Evolutionary conservation across 2,888 invertebrate genomes (phyloP).

Genomic region (Thalpophila matura): DNA sequence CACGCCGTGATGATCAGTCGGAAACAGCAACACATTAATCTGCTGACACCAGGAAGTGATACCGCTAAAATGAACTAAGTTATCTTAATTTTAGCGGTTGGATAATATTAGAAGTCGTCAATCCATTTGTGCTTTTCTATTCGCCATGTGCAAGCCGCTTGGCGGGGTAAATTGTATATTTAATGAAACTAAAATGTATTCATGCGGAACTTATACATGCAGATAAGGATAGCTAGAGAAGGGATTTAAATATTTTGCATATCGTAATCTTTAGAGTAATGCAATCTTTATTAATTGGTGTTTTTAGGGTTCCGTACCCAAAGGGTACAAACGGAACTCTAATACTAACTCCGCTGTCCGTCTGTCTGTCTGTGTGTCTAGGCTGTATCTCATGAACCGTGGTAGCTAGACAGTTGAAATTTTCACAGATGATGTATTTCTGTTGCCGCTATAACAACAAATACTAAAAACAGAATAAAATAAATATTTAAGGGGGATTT

Average conservation of each 20-base stretch:
- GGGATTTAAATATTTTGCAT: constrained; percentile 41
- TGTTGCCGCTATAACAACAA: no score
- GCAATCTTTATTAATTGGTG: constrained; percentile 27
- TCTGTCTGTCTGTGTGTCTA: no score
- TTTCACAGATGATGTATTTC: no score
- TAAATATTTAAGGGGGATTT: no score
- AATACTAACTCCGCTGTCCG: no score
- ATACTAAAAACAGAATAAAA: no score
- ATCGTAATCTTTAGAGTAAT: neutral
- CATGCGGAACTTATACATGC: constrained; percentile 50
- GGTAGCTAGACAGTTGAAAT: no score
- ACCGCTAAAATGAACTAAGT: constrained; percentile 6
- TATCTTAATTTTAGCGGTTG: constrained; percentile 29
- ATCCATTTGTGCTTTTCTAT: constrained; percentile 3
- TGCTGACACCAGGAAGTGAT: constrained; percentile 62
- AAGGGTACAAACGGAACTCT: no score
- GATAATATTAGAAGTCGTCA: neutral
- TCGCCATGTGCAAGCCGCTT: no score
- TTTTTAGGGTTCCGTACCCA: no score
- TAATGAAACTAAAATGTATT: constrained; percentile 50
- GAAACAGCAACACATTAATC: constrained; percentile 66
- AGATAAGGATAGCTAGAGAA: constrained; percentile 12
- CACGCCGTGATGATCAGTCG: constrained; percentile 61
- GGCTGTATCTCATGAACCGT: no score
- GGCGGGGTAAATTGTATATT: no score